Evolutionary conservation across 2,797 vertebrate genomes (phyloP).

Genomic region (Scleropages formosus): DNA sequence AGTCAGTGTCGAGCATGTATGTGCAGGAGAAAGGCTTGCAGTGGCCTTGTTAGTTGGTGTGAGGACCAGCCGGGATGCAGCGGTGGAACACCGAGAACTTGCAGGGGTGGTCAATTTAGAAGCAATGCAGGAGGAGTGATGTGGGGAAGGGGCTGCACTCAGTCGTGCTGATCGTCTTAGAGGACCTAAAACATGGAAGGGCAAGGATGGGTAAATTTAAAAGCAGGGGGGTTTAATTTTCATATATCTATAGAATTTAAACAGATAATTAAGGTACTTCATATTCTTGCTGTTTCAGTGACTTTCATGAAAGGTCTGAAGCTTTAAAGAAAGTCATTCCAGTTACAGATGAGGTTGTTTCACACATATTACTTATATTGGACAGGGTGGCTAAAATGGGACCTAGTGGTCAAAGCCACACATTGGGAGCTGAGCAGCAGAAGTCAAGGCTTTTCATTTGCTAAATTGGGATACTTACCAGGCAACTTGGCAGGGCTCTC

Average conservation of each 20-base stretch:
- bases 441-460: neutral
- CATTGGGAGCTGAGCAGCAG: neutral
- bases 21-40: conserved; percentile 35
- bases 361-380: neutral
- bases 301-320: too few relatives aligned
- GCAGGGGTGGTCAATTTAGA: conserved; percentile 39
- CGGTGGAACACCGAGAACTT: conserved; percentile 19
- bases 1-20: conserved; percentile 38
- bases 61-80: conserved; percentile 10
- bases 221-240: neutral
- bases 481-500: conserved; percentile 81
- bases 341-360: too few relatives aligned
- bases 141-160: conserved; percentile 41
- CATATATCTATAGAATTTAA: too few relatives aligned
- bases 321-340: too few relatives aligned
- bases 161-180: conserved; percentile 57
- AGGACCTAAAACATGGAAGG: conserved; percentile 44
- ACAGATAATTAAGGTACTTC: too few relatives aligned
- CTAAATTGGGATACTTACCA: conserved; percentile 56
- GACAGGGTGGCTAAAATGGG: neutral
- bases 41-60: conserved; percentile 38
- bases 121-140: conserved; percentile 47
- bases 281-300: too few relatives aligned
- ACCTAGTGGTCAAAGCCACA: neutral
- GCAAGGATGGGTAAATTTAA: neutral